Percentiles rank a stretch among this genome's conserved stretches.
Conservation (phyloP, 2,888 invertebrate genomes). For the Noctua comes region DNA sequence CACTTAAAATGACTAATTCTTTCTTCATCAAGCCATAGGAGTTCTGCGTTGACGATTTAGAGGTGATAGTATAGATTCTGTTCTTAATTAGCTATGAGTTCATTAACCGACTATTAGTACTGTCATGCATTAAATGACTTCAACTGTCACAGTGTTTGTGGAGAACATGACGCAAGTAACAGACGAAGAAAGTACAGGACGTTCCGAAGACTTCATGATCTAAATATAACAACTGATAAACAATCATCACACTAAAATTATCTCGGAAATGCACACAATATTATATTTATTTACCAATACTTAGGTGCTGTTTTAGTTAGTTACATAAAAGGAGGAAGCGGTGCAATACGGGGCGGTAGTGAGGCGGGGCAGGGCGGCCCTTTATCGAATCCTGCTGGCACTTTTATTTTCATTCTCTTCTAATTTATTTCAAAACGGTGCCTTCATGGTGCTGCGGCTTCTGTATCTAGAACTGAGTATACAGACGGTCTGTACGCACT, state of each 20-base stretch:
- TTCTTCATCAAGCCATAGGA: not conserved
- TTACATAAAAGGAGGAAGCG: constrained; percentile 1
- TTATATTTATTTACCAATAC: constrained; percentile 5
- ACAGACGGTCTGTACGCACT: not conserved
- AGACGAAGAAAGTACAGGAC: constrained; percentile 3
- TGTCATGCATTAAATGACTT: not conserved
- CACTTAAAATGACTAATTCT: not conserved
- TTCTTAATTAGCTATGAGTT: not conserved
- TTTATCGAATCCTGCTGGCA: constrained; percentile 6
- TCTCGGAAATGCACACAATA: constrained; percentile 32
- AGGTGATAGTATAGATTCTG: not conserved
- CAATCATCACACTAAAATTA: constrained; percentile 11
- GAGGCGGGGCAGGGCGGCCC: constrained; percentile 8
- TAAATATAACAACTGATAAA: constrained; percentile 16
- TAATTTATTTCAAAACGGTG: not conserved
- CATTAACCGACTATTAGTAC: not conserved
- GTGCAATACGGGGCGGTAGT: not conserved
- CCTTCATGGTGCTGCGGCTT: not conserved
- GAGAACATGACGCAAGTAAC: not conserved
- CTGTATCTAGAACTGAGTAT: not conserved
- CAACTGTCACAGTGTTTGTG: constrained; percentile 2
- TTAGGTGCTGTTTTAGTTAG: not conserved
- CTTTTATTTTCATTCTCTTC: not conserved
- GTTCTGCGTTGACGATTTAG: not conserved
- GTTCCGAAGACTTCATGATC: not conserved